phyloP scores from a whole-genome alignment of 1,140 invertebrate species.

The Drosophila ogumai region DNA sequence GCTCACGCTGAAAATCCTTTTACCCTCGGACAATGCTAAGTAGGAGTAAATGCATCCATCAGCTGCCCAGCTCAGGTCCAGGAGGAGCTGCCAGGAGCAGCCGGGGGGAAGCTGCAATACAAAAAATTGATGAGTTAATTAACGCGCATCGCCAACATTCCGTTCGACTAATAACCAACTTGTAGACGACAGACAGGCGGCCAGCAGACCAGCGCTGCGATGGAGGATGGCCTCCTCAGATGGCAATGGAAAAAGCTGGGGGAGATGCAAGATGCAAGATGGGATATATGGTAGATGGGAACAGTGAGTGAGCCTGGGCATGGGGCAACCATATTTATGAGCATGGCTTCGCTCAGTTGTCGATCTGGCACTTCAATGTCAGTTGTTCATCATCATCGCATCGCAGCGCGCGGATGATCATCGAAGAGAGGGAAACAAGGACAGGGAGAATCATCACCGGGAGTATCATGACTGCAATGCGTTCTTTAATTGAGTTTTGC shows the following conservation, averaged over 20 bases:
- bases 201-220: conserved; percentile 8
- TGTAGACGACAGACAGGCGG: conserved; percentile 65
- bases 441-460: conserved; percentile 15
- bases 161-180: conserved; percentile 82
- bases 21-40: conserved; percentile 51
- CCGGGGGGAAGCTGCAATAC: conserved; percentile 6
- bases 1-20: conserved; percentile 61
- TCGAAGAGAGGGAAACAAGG: conserved; percentile 9
- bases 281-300: conserved; percentile 14
- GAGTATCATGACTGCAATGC: conserved; percentile 77
- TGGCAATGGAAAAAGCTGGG: conserved; percentile 12
- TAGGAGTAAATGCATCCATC: conserved; percentile 52
- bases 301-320: conserved; percentile 23
- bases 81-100: conserved; percentile 17
- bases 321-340: conserved; percentile 76
- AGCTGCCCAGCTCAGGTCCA: conserved; percentile 8
- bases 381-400: conserved; percentile 76
- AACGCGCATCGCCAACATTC: conserved; percentile 82
- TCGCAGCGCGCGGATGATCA: conserved; percentile 37
- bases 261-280: conserved; percentile 40
- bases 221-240: conserved; percentile 43
- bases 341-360: conserved; percentile 67
- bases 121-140: conserved; percentile 84
- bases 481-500: conserved; percentile 84
- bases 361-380: conserved; percentile 82